Evolutionary conservation across 92 coral and sea anemone genomes (phyloP).

Genomic region (Epizoanthus fatuus): DNA sequence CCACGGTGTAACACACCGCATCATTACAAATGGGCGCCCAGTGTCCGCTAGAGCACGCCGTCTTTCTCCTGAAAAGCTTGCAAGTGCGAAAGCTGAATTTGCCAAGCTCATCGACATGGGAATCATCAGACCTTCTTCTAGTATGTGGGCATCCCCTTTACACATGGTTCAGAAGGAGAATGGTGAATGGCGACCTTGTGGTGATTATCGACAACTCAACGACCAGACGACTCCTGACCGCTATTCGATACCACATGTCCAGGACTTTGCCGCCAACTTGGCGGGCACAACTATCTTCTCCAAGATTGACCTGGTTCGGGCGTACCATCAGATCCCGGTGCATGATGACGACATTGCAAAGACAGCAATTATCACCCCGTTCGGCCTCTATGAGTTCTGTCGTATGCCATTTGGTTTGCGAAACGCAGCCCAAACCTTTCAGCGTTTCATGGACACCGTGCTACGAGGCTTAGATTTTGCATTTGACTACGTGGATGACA

Average conservation of each 20-base stretch:
- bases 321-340: slow-evolving; percentile 70
- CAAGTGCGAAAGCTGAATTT: slow-evolving; percentile 55
- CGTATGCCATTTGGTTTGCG: slow-evolving; percentile 64
- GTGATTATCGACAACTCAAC: slow-evolving; percentile 60
- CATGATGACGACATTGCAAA: slow-evolving; percentile 47
- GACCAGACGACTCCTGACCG: slow-evolving; percentile 53
- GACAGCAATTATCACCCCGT: slow-evolving; percentile 61
- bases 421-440: slow-evolving; percentile 65
- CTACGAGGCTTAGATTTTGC: slow-evolving; percentile 47
- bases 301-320: slow-evolving; percentile 51
- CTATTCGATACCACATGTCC: slow-evolving; percentile 65
- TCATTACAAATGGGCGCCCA: slow-evolving; percentile 40
- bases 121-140: slow-evolving; percentile 55
- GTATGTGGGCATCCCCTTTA: slow-evolving; percentile 71
- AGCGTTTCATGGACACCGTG: slow-evolving; percentile 56
- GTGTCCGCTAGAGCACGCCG: slow-evolving; percentile 44
- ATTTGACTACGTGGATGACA: slow-evolving; percentile 49
- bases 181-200: slow-evolving; percentile 72
- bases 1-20: slow-evolving; percentile 42
- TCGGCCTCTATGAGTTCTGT: slow-evolving; percentile 64
- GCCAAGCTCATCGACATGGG: slow-evolving; percentile 57
- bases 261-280: slow-evolving; percentile 54
- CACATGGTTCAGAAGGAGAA: slow-evolving; percentile 57
- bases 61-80: slow-evolving; percentile 51
- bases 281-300: slow-evolving; percentile 1